Evolutionary conservation across 2,888 invertebrate species (phyloP).

Genomic region (Harpalus rubripes): DNA sequence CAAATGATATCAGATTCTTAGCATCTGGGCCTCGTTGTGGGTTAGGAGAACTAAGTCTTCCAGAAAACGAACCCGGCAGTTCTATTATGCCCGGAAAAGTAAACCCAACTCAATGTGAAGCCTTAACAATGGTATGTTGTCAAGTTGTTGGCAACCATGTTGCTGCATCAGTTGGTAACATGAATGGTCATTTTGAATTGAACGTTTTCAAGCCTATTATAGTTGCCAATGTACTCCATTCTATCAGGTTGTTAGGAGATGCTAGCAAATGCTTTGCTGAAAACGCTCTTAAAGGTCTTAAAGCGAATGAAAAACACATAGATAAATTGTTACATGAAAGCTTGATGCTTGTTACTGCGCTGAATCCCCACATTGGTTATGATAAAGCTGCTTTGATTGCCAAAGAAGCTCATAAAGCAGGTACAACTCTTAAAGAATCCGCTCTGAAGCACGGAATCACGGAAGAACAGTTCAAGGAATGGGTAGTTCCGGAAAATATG

Average conservation of each 20-base stretch:
- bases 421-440: slow-evolving; percentile 90
- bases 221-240: slow-evolving; percentile 93
- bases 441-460: slow-evolving; percentile 93
- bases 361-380: slow-evolving; percentile 98
- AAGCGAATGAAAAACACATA: slow-evolving; percentile 88
- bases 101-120: slow-evolving; percentile 99
- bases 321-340: slow-evolving; percentile 93
- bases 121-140: slow-evolving; percentile 97
- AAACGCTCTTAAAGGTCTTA: slow-evolving; percentile 90
- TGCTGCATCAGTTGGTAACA: slow-evolving; percentile 93
- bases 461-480: slow-evolving; percentile 91
- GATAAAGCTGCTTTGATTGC: slow-evolving; percentile 98
- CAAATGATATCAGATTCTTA: slow-evolving; percentile 94
- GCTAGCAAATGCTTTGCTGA: slow-evolving; percentile 90
- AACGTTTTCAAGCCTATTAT: slow-evolving; percentile 99
- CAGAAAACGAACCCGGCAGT: slow-evolving; percentile 99
- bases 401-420: slow-evolving; percentile 96
- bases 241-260: slow-evolving; percentile 90
- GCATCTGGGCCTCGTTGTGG: slow-evolving; percentile 98
- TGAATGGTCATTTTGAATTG: slow-evolving; percentile 98
- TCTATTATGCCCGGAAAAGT: slow-evolving; percentile 99
- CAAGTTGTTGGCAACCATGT: slow-evolving; percentile 99
- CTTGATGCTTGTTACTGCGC: slow-evolving; percentile 97
- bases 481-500: slow-evolving; percentile 96
- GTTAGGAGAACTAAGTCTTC: slow-evolving; percentile 93